phyloP scores from a whole-genome alignment of 2,888 invertebrate species.

The Miltochrista miniata region DNA sequence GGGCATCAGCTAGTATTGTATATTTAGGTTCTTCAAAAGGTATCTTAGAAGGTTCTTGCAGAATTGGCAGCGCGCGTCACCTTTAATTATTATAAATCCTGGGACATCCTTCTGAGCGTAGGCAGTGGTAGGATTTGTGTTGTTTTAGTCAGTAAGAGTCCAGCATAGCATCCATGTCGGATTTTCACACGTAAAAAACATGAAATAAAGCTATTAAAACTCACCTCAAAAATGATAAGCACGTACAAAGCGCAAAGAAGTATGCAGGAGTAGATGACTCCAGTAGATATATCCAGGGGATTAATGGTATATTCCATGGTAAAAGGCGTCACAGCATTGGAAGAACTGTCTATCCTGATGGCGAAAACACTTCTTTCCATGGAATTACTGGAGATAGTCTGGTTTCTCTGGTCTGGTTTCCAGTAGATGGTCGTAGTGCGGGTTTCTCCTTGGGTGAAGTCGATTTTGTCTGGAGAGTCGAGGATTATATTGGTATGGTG shows the following conservation, averaged over 20 bases:
- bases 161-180: too few relatives aligned
- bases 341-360: conserved; percentile 48
- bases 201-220: conserved; percentile 17
- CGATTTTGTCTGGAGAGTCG: conserved; percentile 82
- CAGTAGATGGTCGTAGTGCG: conserved; percentile 60
- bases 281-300: conserved; percentile 86
- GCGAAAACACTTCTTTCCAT: conserved; percentile 32
- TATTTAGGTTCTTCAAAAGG: too few relatives aligned
- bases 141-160: too few relatives aligned
- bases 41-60: too few relatives aligned
- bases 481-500: conserved; percentile 85
- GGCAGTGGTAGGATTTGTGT: too few relatives aligned
- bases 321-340: conserved; percentile 54
- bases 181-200: too few relatives aligned
- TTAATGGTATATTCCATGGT: conserved; percentile 81
- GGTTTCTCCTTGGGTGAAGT: conserved; percentile 79
- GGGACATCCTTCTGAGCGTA: too few relatives aligned
- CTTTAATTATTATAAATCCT: too few relatives aligned
- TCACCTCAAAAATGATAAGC: conserved; percentile 93
- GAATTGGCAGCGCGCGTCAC: too few relatives aligned
- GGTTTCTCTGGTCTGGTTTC: neutral
- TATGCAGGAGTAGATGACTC: conserved; percentile 88
- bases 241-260: conserved; percentile 90
- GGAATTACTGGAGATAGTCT: neutral
- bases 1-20: too few relatives aligned